Percentiles rank a stretch among this genome's conserved stretches.
These are phyloP conservation scores for Imbricaverruca yamaguchii DNA, from an alignment of 2,888 invertebrate species.

Conservation along the genomic window DNA sequence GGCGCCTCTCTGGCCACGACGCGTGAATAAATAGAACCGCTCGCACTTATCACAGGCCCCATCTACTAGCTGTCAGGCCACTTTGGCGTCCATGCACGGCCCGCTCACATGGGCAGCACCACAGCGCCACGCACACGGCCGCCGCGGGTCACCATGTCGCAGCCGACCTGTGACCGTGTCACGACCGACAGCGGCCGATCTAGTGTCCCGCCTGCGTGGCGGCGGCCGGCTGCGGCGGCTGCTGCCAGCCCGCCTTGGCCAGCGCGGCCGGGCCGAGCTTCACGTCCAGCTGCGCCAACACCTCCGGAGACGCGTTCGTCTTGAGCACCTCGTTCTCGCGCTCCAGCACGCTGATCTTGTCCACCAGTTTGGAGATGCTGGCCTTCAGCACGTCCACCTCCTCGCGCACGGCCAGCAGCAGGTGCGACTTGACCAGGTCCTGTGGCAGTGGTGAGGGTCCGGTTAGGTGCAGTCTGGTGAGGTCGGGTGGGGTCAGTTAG, in stretches of 20 bases:
- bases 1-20: background rate
- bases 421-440: constrained; percentile 91
- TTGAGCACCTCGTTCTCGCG: constrained; percentile 80
- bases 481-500: too few species aligned
- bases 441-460: constrained; percentile 37
- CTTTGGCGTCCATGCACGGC: background rate
- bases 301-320: constrained; percentile 80
- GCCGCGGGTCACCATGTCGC: background rate
- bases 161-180: background rate
- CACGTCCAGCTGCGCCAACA: constrained; percentile 59
- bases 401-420: constrained; percentile 91
- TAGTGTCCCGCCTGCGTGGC: background rate
- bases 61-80: background rate
- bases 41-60: background rate
- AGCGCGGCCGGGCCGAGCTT: background rate
- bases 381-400: constrained; percentile 89
- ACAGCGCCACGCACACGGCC: background rate
- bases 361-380: constrained; percentile 83
- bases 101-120: background rate
- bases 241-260: background rate
- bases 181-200: background rate
- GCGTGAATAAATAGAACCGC: background rate
- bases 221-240: background rate
- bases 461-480: too few species aligned
- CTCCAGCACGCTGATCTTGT: constrained; percentile 79